phyloP scores from a whole-genome alignment of 2,113 vertebrate genomes.

The Psilopsiagon aurifrons region DNA sequence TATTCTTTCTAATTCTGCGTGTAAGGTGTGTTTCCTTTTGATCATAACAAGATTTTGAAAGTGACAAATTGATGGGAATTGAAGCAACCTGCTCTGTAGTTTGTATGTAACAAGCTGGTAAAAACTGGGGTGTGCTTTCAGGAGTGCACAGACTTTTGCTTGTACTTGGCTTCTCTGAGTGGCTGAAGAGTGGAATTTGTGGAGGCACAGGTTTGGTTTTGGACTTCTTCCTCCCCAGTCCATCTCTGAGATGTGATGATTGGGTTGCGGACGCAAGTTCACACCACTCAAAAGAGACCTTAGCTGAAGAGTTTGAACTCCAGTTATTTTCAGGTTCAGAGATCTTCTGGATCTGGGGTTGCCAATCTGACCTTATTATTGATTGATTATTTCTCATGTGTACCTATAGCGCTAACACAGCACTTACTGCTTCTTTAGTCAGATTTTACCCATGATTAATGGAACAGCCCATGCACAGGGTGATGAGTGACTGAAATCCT shows the following conservation, averaged over 20 bases:
- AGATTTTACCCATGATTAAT: background rate
- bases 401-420: background rate
- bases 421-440: background rate
- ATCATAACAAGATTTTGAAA: background rate
- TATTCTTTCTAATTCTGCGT: background rate
- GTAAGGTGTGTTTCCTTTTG: background rate
- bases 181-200: background rate
- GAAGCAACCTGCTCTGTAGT: background rate
- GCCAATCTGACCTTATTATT: background rate
- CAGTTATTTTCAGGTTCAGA: background rate
- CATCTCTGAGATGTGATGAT: background rate
- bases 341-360: background rate
- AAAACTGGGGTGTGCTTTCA: background rate
- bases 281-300: background rate
- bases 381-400: background rate
- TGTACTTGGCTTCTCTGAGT: background rate
- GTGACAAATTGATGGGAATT: background rate
- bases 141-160: background rate
- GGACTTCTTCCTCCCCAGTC: background rate
- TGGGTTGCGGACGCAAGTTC: background rate
- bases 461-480: background rate
- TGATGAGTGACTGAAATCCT: background rate
- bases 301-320: background rate
- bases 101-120: background rate
- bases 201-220: background rate